phyloP scores from a whole-genome alignment of 2,888 invertebrate genomes.

The Anoplius nigerrimus region DNA sequence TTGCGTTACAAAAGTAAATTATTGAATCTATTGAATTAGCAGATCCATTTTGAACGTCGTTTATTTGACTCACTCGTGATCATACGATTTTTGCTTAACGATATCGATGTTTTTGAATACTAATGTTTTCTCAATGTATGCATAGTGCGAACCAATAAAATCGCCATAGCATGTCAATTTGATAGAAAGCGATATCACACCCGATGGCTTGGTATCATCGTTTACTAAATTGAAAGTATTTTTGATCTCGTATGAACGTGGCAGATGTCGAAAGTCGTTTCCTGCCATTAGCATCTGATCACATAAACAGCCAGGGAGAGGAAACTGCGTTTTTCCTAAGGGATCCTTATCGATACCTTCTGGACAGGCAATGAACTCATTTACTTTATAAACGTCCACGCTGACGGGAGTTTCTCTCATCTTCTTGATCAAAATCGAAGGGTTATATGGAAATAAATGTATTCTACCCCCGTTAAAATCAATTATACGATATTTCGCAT shows the following conservation, averaged over 20 bases:
- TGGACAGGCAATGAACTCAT: constrained; percentile 27
- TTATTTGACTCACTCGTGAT: no score
- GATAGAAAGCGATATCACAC: constrained; percentile 27
- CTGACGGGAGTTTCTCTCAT: constrained; percentile 27
- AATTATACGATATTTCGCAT: constrained; percentile 11
- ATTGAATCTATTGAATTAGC: no score
- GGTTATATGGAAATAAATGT: constrained; percentile 29
- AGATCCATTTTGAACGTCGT: no score
- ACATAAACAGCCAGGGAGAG: constrained; percentile 42
- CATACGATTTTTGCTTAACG: background rate
- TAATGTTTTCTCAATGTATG: constrained; percentile 21
- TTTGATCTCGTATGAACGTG: constrained; percentile 31
- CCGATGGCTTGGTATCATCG: constrained; percentile 22
- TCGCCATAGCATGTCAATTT: constrained; percentile 33
- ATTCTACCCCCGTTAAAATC: constrained; percentile 37
- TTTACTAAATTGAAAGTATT: constrained; percentile 41
- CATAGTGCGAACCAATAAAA: constrained; percentile 4
- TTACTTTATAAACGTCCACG: constrained; percentile 40
- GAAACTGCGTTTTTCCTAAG: constrained; percentile 31
- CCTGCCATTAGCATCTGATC: constrained; percentile 37
- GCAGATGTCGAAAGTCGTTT: constrained; percentile 33
- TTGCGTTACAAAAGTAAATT: no score
- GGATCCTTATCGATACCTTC: constrained; percentile 32
- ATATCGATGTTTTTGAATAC: constrained; percentile 34
- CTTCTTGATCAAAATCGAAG: constrained; percentile 21